phyloP scores from a whole-genome alignment of 2,888 invertebrate species.

The Halictus quadricinctus region DNA sequence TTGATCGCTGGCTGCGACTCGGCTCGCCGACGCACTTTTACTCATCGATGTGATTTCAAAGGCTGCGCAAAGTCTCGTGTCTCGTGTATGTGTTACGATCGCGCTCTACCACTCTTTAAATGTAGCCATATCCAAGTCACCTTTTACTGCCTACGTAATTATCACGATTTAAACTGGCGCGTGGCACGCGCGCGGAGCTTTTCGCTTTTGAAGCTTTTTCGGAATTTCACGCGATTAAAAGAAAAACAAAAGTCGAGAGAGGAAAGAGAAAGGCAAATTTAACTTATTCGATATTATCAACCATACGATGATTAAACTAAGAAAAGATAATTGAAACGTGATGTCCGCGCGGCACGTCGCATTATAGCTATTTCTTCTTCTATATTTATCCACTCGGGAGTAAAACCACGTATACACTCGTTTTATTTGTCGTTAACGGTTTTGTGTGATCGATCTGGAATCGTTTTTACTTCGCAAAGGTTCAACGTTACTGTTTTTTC shows the following conservation, averaged over 20 bases:
- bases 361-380: constrained; percentile 34
- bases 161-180: constrained; percentile 68
- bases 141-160: constrained; percentile 70
- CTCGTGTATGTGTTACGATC: constrained; percentile 79
- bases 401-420: background rate
- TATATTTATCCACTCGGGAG: constrained; percentile 35
- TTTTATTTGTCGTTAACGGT: constrained; percentile 47
- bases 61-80: constrained; percentile 79
- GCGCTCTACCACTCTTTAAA: constrained; percentile 74
- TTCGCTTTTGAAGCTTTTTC: constrained; percentile 68
- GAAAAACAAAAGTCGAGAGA: background rate
- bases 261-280: constrained; percentile 9
- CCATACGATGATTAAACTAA: constrained; percentile 41
- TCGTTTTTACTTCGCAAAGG: constrained; percentile 59
- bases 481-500: constrained; percentile 59
- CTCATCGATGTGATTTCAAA: constrained; percentile 81
- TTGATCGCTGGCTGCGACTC: constrained; percentile 58
- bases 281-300: constrained; percentile 62
- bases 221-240: constrained; percentile 51
- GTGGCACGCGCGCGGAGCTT: constrained; percentile 61
- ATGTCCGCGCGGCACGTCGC: constrained; percentile 45
- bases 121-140: constrained; percentile 72
- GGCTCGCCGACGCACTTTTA: constrained; percentile 66
- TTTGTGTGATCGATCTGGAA: constrained; percentile 60
- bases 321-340: constrained; percentile 37